phyloP scores from a whole-genome alignment of 2,113 vertebrate genomes.

The Steatornis caripensis region DNA sequence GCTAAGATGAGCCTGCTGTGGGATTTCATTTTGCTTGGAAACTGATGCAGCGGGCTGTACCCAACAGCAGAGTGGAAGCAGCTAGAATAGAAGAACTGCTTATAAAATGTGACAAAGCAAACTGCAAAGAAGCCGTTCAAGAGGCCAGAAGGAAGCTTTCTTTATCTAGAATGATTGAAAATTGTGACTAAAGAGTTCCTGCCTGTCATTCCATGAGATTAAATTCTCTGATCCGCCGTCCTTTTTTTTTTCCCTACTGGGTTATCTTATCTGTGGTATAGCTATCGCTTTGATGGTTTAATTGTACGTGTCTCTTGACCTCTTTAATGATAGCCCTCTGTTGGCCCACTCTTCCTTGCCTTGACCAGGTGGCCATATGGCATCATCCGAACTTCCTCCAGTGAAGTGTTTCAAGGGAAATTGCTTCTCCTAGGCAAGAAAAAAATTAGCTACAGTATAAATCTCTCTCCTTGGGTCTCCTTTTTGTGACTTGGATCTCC shows the following conservation, averaged over 20 bases:
- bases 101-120: not conserved
- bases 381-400: not conserved
- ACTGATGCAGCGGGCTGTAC: not conserved
- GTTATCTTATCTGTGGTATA: conserved; percentile 14
- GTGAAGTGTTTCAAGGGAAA: not conserved
- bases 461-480: not conserved
- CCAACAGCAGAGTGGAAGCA: not conserved
- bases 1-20: not conserved
- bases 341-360: not conserved
- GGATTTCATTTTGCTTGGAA: not conserved
- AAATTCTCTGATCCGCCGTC: not conserved
- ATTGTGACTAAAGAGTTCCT: not conserved
- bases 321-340: not conserved
- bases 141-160: not conserved
- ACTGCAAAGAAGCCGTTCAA: not conserved
- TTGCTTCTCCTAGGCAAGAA: not conserved
- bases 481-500: not conserved
- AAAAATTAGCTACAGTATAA: not conserved
- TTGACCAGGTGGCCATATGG: not conserved
- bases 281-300: not conserved
- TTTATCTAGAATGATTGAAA: not conserved
- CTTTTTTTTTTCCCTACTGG: not conserved
- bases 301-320: not conserved
- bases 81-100: not conserved
- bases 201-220: not conserved